Percentiles rank a stretch among this genome's conserved stretches.
Conservation (phyloP, 2,888 invertebrate genomes). For the Coenonympha arcania region DNA sequence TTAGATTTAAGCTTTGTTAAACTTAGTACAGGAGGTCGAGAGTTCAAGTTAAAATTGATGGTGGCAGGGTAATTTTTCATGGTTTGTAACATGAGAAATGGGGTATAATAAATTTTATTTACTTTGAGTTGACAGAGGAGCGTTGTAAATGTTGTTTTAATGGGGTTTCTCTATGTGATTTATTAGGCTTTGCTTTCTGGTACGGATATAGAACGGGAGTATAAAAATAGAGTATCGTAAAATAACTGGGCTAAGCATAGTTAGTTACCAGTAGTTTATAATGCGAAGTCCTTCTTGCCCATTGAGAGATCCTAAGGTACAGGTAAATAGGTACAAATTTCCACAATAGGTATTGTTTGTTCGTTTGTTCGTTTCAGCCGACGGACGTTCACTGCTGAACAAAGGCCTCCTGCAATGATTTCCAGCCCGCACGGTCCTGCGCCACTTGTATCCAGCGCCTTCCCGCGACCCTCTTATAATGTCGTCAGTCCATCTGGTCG, state of each 20-base stretch:
- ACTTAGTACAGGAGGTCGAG: constrained; percentile 28
- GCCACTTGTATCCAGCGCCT: too few species aligned
- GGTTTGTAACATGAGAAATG: constrained; percentile 43
- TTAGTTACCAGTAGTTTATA: not conserved
- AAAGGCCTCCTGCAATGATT: too few species aligned
- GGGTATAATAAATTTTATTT: constrained; percentile 45
- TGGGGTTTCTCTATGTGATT: constrained; percentile 39
- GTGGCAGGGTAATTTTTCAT: constrained; percentile 41
- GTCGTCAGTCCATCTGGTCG: too few species aligned
- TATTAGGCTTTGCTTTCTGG: constrained; percentile 29
- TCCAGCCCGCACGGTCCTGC: too few species aligned
- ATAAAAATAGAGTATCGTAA: constrained; percentile 10
- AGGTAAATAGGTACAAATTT: too few species aligned
- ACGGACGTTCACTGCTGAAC: too few species aligned
- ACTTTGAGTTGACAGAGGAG: constrained; percentile 42
- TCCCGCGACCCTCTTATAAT: too few species aligned
- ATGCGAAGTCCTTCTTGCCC: too few species aligned
- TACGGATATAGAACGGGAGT: constrained; percentile 10
- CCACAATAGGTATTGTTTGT: too few species aligned
- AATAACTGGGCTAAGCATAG: not conserved
- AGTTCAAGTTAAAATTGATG: constrained; percentile 33
- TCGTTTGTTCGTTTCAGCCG: too few species aligned
- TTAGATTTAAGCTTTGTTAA: constrained; percentile 25
- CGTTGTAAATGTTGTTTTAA: constrained; percentile 48
- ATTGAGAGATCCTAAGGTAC: too few species aligned